Evolutionary conservation across 2,888 invertebrate genomes (phyloP).

Genomic region (Lagria hirta): DNA sequence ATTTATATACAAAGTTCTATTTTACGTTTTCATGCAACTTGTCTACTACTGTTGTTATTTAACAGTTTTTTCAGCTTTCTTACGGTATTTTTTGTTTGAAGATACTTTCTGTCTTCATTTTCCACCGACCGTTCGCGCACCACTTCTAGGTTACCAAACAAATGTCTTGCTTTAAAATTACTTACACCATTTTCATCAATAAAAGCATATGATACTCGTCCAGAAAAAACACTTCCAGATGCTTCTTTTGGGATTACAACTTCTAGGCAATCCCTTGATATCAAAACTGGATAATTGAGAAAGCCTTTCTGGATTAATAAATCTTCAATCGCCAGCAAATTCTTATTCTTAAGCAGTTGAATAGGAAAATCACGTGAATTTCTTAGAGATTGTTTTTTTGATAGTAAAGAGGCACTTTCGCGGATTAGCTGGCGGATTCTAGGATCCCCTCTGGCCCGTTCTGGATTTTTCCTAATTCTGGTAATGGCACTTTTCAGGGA

Average conservation of each 20-base stretch:
- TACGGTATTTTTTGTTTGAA: conserved; percentile 43
- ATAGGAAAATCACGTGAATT: conserved; percentile 73
- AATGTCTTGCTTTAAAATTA: conserved; percentile 75
- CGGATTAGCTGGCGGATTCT: conserved; percentile 69
- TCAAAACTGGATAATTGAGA: conserved; percentile 64
- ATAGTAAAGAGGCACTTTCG: conserved; percentile 67
- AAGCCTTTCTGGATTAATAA: conserved; percentile 63
- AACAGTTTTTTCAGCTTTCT: conserved; percentile 43
- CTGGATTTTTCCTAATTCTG: conserved; percentile 66
- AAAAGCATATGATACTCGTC: conserved; percentile 73
- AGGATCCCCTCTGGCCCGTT: conserved; percentile 68
- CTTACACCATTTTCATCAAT: conserved; percentile 76
- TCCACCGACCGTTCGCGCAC: conserved; percentile 34
- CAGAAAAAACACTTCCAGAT: conserved; percentile 70
- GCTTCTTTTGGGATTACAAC: conserved; percentile 77
- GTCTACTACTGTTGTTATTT: conserved; percentile 40
- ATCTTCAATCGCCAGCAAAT: conserved; percentile 76
- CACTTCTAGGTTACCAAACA: conserved; percentile 61
- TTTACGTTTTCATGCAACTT: conserved; percentile 39
- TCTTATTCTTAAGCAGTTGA: conserved; percentile 66
- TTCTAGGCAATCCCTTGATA: conserved; percentile 72
- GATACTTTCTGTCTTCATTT: conserved; percentile 35
- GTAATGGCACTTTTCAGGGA: conserved; percentile 63
- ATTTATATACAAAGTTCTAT: neutral
- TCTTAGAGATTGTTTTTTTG: conserved; percentile 50